These are phyloP conservation scores for Melanocharis versteri DNA, from an alignment of 2,113 vertebrate species.

Conservation along the genomic window DNA sequence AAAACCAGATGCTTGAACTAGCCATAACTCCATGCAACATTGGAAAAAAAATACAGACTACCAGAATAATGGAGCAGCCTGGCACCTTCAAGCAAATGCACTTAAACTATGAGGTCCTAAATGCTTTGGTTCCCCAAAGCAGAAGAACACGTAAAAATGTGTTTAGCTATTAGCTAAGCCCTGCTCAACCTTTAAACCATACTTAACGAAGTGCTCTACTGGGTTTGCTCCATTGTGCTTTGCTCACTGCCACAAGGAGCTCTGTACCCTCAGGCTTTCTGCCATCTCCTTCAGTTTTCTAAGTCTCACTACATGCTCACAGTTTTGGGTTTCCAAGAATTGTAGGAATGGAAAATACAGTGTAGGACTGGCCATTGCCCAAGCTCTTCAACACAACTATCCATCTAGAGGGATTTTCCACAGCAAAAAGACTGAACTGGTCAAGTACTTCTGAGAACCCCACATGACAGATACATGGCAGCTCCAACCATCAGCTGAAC, in stretches of 20 bases:
- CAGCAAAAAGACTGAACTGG: background rate
- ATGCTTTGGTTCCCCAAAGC: background rate
- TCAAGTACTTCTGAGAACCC: background rate
- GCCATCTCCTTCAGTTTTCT: background rate
- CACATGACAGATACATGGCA: background rate
- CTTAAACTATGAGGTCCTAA: background rate
- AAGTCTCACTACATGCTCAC: background rate
- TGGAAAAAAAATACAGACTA: background rate
- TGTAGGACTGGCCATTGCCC: background rate
- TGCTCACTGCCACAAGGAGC: background rate
- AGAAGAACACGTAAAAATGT: background rate
- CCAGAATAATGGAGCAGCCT: background rate
- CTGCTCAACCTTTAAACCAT: background rate
- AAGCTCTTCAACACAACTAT: background rate
- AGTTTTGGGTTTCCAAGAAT: background rate
- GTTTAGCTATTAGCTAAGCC: background rate
- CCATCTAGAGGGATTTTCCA: background rate
- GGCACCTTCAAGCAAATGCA: background rate
- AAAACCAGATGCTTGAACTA: conserved; percentile 1
- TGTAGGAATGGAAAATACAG: background rate
- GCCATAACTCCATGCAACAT: background rate
- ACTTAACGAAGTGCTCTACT: background rate
- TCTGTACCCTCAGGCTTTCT: background rate
- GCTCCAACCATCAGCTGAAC: background rate
- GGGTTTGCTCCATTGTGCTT: background rate